Conservation (phyloP, 35 echinoderm and acorn worm genomes). For the Lytechinus pictus region DNA sequence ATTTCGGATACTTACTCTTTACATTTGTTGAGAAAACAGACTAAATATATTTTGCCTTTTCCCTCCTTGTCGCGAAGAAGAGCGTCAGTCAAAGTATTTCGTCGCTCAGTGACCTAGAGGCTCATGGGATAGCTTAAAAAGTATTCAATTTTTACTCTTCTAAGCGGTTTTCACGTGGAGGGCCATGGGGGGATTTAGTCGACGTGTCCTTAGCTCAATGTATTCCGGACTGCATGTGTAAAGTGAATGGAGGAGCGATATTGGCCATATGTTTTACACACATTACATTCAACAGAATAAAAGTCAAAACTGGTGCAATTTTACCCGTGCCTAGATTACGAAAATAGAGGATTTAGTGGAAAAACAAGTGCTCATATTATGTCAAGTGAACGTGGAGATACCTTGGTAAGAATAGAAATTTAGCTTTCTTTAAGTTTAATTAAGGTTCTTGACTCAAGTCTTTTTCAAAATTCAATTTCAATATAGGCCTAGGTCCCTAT, state of each 20-base stretch:
- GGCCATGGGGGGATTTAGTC: background rate
- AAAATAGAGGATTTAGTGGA: background rate
- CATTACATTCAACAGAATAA: background rate
- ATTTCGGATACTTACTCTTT: background rate
- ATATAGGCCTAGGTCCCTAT: too few relatives aligned
- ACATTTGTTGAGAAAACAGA: background rate
- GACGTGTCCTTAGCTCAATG: slow-evolving; percentile 28
- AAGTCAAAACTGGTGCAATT: too few relatives aligned
- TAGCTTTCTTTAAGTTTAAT: too few relatives aligned
- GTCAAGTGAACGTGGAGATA: background rate
- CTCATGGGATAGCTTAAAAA: background rate
- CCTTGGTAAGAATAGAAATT: background rate
- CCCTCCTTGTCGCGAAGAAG: background rate
- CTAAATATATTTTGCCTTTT: background rate
- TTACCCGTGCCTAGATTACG: background rate
- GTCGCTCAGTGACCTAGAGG: slow-evolving; percentile 17
- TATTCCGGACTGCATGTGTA: background rate
- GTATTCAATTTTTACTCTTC: background rate
- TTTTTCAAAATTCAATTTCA: too few relatives aligned
- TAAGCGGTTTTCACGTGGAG: background rate
- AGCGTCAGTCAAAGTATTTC: slow-evolving; percentile 34
- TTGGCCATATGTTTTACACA: background rate
- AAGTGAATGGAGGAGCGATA: background rate
- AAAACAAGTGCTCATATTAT: background rate
- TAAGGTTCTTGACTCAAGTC: too few relatives aligned